These are phyloP conservation scores for Vulpes lagopus DNA, from an alignment of 2,113 vertebrate genomes.

Conservation along the genomic window DNA sequence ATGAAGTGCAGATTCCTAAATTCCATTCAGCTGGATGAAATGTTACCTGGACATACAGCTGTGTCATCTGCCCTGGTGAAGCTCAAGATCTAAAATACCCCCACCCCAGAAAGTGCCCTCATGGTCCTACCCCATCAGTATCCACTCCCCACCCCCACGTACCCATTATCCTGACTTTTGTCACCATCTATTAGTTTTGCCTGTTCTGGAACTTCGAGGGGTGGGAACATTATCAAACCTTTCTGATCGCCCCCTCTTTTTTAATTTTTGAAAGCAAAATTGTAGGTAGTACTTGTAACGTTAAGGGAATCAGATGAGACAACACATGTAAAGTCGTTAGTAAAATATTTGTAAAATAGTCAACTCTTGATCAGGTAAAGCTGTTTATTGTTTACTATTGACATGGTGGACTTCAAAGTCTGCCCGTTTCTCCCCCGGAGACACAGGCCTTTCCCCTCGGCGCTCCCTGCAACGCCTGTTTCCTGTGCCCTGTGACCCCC, in stretches of 20 bases:
- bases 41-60: not conserved
- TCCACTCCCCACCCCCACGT: not conserved
- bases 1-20: not conserved
- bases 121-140: not conserved
- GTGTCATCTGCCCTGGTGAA: not conserved
- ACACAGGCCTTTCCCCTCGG: not conserved
- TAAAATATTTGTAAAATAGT: not conserved
- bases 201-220: not conserved
- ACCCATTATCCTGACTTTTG: not conserved
- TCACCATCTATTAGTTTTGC: not conserved
- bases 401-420: not conserved
- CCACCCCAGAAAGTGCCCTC: not conserved
- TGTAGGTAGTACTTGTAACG: not conserved
- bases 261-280: not conserved
- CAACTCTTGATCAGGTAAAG: not conserved
- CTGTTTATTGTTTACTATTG: not conserved
- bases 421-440: not conserved
- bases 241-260: not conserved
- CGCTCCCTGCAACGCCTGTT: not conserved
- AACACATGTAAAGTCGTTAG: not conserved
- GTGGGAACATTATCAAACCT: not conserved
- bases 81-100: not conserved
- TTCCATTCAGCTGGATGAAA: not conserved
- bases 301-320: not conserved
- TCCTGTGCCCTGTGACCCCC: not conserved